phyloP scores from a whole-genome alignment of 2,888 invertebrate genomes.

The Phaedon cochleariae region DNA sequence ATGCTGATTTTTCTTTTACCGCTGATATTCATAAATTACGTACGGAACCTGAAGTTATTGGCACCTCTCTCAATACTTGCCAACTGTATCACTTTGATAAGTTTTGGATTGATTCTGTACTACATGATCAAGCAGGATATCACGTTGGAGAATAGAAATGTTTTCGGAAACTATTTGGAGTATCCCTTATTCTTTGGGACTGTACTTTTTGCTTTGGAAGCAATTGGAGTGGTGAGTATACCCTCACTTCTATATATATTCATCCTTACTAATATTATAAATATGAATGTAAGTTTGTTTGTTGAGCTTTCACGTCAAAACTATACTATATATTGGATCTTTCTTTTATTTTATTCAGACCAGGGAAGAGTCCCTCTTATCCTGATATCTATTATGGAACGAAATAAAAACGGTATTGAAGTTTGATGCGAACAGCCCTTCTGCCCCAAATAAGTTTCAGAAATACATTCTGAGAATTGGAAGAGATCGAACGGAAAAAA shows the following conservation, averaged over 20 bases:
- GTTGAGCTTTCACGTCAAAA: too few species aligned
- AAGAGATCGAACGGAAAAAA: too few species aligned
- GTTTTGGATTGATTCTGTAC: slow-evolving; percentile 79
- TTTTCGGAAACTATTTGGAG: slow-evolving; percentile 64
- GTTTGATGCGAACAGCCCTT: too few species aligned
- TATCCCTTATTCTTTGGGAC: slow-evolving; percentile 89
- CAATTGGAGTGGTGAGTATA: slow-evolving; percentile 78
- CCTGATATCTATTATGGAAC: too few species aligned
- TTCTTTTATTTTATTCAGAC: too few species aligned
- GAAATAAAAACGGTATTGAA: too few species aligned
- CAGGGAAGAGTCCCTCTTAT: too few species aligned
- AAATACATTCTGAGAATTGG: too few species aligned
- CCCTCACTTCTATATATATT: neutral
- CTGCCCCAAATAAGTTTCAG: too few species aligned
- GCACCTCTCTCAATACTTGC: slow-evolving; percentile 87
- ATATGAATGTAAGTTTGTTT: too few species aligned
- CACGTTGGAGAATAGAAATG: slow-evolving; percentile 62
- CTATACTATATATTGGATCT: too few species aligned
- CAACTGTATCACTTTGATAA: slow-evolving; percentile 80
- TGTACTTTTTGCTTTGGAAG: slow-evolving; percentile 88
- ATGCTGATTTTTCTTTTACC: slow-evolving; percentile 79
- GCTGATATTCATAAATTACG: slow-evolving; percentile 74
- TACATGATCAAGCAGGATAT: slow-evolving; percentile 74
- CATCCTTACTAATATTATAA: too few species aligned
- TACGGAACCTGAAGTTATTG: slow-evolving; percentile 78